These are phyloP conservation scores for Drosophila meridionalis DNA, from an alignment of 2,888 invertebrate species.

Conservation along the genomic window DNA sequence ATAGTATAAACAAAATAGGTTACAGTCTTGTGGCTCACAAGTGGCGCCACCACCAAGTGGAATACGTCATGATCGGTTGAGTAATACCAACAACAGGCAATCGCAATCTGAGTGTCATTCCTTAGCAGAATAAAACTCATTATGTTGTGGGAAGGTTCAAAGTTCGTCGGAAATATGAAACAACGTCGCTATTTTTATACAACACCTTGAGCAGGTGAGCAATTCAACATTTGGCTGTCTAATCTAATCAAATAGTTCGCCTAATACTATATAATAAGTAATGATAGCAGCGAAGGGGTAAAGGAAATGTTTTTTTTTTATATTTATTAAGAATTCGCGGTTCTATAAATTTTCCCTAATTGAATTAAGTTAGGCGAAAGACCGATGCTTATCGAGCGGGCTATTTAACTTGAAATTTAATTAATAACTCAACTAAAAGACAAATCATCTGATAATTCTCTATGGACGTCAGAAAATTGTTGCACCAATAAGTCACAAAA, in stretches of 20 bases:
- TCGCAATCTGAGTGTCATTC: slow-evolving; percentile 18
- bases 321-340: not conserved
- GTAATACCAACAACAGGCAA: slow-evolving; percentile 21
- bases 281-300: slow-evolving; percentile 21
- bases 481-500: slow-evolving; percentile 25
- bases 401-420: slow-evolving; percentile 24
- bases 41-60: slow-evolving; percentile 24
- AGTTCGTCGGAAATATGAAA: slow-evolving; percentile 54
- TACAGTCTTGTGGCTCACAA: not conserved
- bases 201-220: slow-evolving; percentile 18
- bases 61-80: slow-evolving; percentile 20
- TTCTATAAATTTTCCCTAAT: slow-evolving; percentile 36
- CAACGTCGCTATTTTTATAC: slow-evolving; percentile 55
- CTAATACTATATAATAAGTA: slow-evolving; percentile 4
- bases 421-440: slow-evolving; percentile 13
- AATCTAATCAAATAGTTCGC: slow-evolving; percentile 57
- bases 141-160: slow-evolving; percentile 55
- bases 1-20: slow-evolving; percentile 4
- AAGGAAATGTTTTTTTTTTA: not conserved
- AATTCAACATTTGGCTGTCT: slow-evolving; percentile 7
- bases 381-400: slow-evolving; percentile 13
- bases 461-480: slow-evolving; percentile 6
- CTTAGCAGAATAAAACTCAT: slow-evolving; percentile 19
- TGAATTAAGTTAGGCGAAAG: slow-evolving; percentile 32
- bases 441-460: slow-evolving; percentile 12